These are phyloP conservation scores for Acanthis flammea DNA, from an alignment of 2,797 vertebrate genomes.

Conservation along the genomic window DNA sequence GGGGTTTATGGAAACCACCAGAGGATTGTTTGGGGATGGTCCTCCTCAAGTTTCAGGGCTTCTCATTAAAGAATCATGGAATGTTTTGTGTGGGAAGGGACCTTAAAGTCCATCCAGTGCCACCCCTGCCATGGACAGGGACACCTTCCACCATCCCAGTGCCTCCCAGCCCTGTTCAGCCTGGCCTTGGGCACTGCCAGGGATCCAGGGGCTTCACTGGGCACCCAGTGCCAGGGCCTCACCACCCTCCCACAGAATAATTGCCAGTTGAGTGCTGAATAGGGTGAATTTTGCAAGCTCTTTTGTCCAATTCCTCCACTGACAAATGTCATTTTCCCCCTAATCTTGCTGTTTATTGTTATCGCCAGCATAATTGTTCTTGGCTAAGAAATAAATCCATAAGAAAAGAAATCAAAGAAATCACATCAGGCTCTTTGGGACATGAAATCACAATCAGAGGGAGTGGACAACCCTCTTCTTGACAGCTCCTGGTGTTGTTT, in stretches of 20 bases:
- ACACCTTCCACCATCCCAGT: accelerated
- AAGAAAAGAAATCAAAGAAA: background rate
- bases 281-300: background rate
- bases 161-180: accelerated
- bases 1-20: background rate
- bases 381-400: background rate
- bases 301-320: background rate
- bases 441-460: background rate
- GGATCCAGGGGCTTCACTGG: background rate
- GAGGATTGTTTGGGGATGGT: background rate
- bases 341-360: background rate
- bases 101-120: background rate
- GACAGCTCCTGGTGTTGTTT: background rate
- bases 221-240: accelerated
- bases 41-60: background rate
- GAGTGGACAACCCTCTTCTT: background rate
- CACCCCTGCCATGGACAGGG: background rate
- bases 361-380: background rate
- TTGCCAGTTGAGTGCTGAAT: background rate
- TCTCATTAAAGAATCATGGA: background rate
- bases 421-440: background rate
- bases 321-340: background rate
- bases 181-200: background rate
- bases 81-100: background rate
- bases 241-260: background rate